Evolutionary conservation across 1,140 invertebrate genomes (phyloP).

Genomic region (Cotesia chilonis): DNA sequence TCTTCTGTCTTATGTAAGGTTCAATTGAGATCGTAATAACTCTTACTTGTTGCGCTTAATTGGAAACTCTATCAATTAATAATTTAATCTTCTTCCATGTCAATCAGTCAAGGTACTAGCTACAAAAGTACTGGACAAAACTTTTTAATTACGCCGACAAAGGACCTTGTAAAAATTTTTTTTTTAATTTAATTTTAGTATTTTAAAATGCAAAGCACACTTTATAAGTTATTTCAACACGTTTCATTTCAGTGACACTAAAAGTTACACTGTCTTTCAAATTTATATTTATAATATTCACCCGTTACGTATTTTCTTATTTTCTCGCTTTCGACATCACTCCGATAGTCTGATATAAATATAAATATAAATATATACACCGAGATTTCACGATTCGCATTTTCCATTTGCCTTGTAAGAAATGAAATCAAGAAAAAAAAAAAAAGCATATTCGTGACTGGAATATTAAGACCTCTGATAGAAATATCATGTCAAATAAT

Average conservation of each 20-base stretch:
- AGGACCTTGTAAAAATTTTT: not conserved
- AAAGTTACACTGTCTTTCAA: not conserved
- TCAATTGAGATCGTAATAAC: slow-evolving; percentile 1
- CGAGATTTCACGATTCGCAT: not conserved
- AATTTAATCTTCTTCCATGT: too few species aligned
- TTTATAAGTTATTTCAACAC: not conserved
- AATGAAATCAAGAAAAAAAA: not conserved
- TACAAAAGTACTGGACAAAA: too few species aligned
- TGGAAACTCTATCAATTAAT: not conserved
- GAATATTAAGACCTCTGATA: not conserved
- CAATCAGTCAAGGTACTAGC: too few species aligned
- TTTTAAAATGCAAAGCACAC: not conserved
- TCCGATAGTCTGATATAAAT: not conserved
- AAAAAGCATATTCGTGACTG: not conserved
- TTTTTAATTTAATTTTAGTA: too few species aligned
- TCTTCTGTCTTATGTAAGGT: not conserved
- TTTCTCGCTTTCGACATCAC: not conserved
- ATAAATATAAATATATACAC: not conserved
- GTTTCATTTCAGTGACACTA: not conserved
- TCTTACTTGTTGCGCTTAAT: slow-evolving; percentile 1
- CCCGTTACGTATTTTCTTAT: not conserved
- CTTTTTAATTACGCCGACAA: too few species aligned
- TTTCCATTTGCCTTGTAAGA: not conserved
- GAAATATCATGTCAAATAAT: slow-evolving; percentile 3
- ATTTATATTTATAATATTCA: not conserved